These are phyloP conservation scores for Ptilonorhynchus violaceus DNA, from an alignment of 2,113 vertebrate species.

Conservation along the genomic window DNA sequence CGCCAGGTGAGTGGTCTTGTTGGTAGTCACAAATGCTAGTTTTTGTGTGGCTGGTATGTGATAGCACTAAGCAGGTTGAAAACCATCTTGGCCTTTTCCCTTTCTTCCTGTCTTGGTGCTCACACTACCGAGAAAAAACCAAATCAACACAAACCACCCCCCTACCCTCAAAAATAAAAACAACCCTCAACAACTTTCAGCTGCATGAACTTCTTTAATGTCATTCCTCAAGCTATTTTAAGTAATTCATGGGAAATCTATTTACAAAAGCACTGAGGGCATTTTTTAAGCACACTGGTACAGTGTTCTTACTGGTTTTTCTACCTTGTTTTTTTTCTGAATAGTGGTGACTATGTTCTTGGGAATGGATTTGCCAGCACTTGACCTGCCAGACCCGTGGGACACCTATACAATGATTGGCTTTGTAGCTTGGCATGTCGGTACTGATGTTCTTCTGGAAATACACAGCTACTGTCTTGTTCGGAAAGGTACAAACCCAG, in stretches of 20 bases:
- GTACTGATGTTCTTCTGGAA: conserved; percentile 78
- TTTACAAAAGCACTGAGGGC: neutral
- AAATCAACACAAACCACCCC: neutral
- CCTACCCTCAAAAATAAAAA: neutral
- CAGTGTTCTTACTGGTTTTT: fast-evolving
- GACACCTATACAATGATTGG: conserved; percentile 78
- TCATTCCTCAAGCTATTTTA: neutral
- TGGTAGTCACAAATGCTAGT: neutral
- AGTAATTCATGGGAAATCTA: neutral
- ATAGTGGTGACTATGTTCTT: conserved; percentile 77
- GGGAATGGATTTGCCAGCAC: conserved; percentile 80
- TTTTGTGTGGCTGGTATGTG: neutral
- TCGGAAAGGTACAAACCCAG: conserved; percentile 66
- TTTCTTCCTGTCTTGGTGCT: neutral
- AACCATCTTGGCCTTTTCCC: neutral
- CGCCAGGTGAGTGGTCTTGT: neutral
- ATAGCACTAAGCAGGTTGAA: neutral
- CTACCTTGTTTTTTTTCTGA: conserved; percentile 1
- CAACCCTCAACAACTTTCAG: neutral
- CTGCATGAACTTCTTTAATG: neutral
- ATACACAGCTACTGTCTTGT: conserved; percentile 75
- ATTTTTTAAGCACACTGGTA: neutral
- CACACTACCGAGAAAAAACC: neutral
- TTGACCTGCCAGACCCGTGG: conserved; percentile 77
- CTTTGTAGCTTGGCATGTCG: conserved; percentile 83